Percentiles rank a stretch among this genome's conserved stretches.
phyloP scores from a whole-genome alignment of 2,888 invertebrate species.

The Tuta absoluta region DNA sequence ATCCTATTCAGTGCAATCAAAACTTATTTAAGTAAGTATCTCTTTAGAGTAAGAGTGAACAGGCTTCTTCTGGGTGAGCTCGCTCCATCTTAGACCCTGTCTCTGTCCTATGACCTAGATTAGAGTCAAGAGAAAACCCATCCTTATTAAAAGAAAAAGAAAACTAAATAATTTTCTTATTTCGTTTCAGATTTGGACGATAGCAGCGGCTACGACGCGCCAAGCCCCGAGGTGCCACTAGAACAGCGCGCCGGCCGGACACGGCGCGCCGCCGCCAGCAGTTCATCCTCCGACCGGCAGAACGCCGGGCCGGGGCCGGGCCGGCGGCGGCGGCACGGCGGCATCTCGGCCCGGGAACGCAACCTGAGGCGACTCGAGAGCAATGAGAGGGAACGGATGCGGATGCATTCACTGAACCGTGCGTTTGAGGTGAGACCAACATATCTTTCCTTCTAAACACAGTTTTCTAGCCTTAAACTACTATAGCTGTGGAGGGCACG shows the following conservation, averaged over 20 bases:
- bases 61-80: too few relatives aligned
- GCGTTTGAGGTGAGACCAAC: constrained; percentile 63
- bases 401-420: constrained; percentile 95
- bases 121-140: too few relatives aligned
- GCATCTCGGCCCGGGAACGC: constrained; percentile 90
- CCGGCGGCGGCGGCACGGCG: constrained; percentile 87
- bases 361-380: constrained; percentile 93
- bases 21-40: too few relatives aligned
- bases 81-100: too few relatives aligned
- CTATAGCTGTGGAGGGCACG: too few relatives aligned
- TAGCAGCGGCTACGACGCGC: constrained; percentile 69
- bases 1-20: too few relatives aligned
- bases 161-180: not conserved
- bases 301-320: constrained; percentile 50
- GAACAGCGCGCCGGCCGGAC: constrained; percentile 51
- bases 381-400: constrained; percentile 94
- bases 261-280: constrained; percentile 50
- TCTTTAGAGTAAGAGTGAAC: too few relatives aligned
- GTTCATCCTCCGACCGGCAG: constrained; percentile 53
- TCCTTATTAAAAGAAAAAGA: too few relatives aligned
- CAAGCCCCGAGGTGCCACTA: constrained; percentile 37
- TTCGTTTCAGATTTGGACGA: constrained; percentile 43
- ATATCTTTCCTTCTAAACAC: too few relatives aligned
- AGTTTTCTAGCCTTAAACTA: too few relatives aligned
- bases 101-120: too few relatives aligned